Evolutionary conservation across 2,113 vertebrate genomes (phyloP).

Genomic region (Malurus alboscapulatus): DNA sequence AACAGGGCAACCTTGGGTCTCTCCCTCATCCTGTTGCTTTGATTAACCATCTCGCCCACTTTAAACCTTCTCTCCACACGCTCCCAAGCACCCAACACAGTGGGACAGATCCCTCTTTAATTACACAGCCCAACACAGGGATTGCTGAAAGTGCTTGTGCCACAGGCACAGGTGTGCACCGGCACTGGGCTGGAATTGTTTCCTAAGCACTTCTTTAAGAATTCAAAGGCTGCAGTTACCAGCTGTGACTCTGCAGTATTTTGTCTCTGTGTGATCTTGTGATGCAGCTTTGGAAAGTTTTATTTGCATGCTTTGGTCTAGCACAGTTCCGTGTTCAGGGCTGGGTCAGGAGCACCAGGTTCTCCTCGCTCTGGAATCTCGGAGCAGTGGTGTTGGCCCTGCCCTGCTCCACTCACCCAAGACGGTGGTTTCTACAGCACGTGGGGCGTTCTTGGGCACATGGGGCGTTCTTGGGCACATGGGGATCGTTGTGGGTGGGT

Average conservation of each 20-base stretch:
- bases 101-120: not conserved
- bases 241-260: not conserved
- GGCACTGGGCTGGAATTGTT: not conserved
- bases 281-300: not conserved
- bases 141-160: not conserved
- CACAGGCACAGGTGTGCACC: not conserved
- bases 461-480: fast-evolving
- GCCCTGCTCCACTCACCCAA: not conserved
- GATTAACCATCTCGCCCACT: not conserved
- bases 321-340: not conserved
- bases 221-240: not conserved
- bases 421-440: not conserved
- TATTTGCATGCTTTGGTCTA: not conserved
- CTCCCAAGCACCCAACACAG: not conserved
- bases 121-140: not conserved
- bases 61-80: not conserved
- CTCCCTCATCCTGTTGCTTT: not conserved
- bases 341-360: not conserved
- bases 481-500: not conserved
- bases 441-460: not conserved
- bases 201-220: not conserved
- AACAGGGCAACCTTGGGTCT: not conserved
- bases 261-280: not conserved
- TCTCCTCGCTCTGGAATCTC: fast-evolving
- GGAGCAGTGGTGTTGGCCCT: fast-evolving